phyloP scores from a whole-genome alignment of 1,140 invertebrate genomes.

The Telenomus remus region DNA sequence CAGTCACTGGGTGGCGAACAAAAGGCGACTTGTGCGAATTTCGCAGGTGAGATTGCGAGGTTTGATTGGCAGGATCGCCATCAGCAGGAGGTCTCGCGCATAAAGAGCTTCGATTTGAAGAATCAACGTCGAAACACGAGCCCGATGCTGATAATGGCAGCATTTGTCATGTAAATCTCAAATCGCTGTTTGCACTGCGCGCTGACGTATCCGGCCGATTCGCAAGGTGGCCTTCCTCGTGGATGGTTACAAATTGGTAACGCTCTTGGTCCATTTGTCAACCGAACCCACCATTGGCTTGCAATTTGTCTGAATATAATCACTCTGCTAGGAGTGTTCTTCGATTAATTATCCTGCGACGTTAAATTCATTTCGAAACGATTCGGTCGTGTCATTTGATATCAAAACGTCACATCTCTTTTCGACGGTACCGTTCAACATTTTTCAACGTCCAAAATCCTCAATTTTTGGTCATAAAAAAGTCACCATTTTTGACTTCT shows the following conservation, averaged over 20 bases:
- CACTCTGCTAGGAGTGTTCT: not conserved
- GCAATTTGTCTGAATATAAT: slow-evolving; percentile 9
- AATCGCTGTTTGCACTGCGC: slow-evolving; percentile 20
- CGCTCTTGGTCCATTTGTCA: slow-evolving; percentile 33
- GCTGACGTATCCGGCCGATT: slow-evolving; percentile 14
- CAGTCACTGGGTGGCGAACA: slow-evolving; percentile 27
- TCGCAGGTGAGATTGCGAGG: slow-evolving; percentile 22
- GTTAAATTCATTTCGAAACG: too few species aligned
- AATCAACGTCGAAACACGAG: slow-evolving; percentile 41
- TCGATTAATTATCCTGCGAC: not conserved
- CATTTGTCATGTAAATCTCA: slow-evolving; percentile 45
- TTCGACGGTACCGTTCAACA: too few species aligned
- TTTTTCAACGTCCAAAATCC: too few species aligned
- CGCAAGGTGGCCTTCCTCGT: not conserved
- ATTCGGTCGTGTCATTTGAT: too few species aligned
- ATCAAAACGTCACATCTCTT: too few species aligned
- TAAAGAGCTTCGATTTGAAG: slow-evolving; percentile 41
- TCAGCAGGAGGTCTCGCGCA: slow-evolving; percentile 26
- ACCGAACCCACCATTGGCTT: slow-evolving; percentile 18
- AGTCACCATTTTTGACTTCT: too few species aligned
- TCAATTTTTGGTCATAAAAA: too few species aligned
- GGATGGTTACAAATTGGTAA: slow-evolving; percentile 27
- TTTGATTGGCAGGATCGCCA: slow-evolving; percentile 36
- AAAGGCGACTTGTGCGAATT: slow-evolving; percentile 19
- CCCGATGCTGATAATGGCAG: slow-evolving; percentile 36